Evolutionary conservation across 1,140 invertebrate species (phyloP).

Genomic region (Monomorium pharaonis): DNA sequence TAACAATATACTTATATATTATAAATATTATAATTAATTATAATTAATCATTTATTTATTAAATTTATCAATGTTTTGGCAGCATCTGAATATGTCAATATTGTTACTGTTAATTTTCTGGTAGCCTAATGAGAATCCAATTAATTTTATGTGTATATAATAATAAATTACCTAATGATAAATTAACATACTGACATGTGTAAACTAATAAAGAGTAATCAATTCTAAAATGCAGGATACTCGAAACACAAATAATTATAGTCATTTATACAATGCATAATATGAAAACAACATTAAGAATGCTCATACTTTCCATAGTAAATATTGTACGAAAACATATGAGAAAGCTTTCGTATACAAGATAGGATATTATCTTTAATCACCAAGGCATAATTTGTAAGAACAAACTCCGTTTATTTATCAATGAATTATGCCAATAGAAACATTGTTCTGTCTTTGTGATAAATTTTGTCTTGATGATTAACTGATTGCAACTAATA

Average conservation of each 20-base stretch:
- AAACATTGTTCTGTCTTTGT: slow-evolving; percentile 5
- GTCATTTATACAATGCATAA: slow-evolving; percentile 46
- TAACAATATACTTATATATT: not conserved
- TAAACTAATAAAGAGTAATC: slow-evolving; percentile 19
- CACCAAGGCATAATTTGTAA: slow-evolving; percentile 27
- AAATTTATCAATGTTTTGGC: slow-evolving; percentile 7
- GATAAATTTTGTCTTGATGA: slow-evolving; percentile 32
- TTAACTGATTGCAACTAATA: slow-evolving; percentile 16
- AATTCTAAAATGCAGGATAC: slow-evolving; percentile 21
- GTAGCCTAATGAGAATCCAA: slow-evolving; percentile 14
- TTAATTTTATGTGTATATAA: slow-evolving; percentile 39
- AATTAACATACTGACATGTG: not conserved
- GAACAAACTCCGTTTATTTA: slow-evolving; percentile 17
- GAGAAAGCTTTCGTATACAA: slow-evolving; percentile 24
- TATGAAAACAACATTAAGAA: not conserved
- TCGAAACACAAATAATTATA: slow-evolving; percentile 42
- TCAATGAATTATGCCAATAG: not conserved
- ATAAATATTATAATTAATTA: too few species aligned
- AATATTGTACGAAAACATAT: not conserved
- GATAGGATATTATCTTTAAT: slow-evolving; percentile 21
- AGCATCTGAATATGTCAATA: slow-evolving; percentile 4
- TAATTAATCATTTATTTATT: slow-evolving; percentile 1
- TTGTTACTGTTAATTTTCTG: slow-evolving; percentile 43
- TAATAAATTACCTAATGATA: slow-evolving; percentile 18
- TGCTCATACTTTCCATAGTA: slow-evolving; percentile 16